phyloP scores from a whole-genome alignment of 1,140 invertebrate species.

The Solenopsis fugax region DNA sequence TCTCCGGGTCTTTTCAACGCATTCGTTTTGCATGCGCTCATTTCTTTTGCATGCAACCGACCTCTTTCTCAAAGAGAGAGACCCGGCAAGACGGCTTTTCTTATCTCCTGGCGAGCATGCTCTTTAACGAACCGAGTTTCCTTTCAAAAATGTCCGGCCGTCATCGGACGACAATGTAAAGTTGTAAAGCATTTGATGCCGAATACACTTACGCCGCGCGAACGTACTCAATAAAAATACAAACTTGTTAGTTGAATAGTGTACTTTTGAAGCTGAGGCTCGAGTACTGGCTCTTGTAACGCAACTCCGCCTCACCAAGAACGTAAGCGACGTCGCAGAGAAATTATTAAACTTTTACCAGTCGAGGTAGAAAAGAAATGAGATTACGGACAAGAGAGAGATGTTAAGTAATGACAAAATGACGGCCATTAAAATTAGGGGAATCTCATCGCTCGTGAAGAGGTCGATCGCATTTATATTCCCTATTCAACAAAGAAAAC shows the following conservation, averaged over 20 bases:
- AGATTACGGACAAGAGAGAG: slow-evolving; percentile 17
- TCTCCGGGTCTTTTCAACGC: slow-evolving; percentile 61
- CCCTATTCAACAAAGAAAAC: slow-evolving; percentile 1
- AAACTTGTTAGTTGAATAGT: slow-evolving; percentile 45
- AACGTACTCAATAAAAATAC: slow-evolving; percentile 47
- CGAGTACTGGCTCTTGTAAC: background rate
- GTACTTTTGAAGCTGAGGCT: slow-evolving; percentile 11
- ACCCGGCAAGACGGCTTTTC: slow-evolving; percentile 43
- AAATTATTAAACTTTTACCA: slow-evolving; percentile 42
- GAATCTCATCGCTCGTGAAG: background rate
- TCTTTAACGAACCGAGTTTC: slow-evolving; percentile 62
- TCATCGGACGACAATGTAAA: slow-evolving; percentile 44
- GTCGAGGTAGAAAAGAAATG: background rate
- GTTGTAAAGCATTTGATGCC: slow-evolving; percentile 34
- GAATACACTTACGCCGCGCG: slow-evolving; percentile 25
- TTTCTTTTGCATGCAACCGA: slow-evolving; percentile 63
- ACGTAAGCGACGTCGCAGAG: background rate
- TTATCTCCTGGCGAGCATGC: slow-evolving; percentile 53
- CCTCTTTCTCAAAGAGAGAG: slow-evolving; percentile 37
- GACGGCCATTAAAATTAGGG: slow-evolving; percentile 32
- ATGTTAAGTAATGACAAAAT: slow-evolving; percentile 29
- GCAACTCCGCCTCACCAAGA: background rate
- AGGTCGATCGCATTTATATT: slow-evolving; percentile 12
- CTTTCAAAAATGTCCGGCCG: slow-evolving; percentile 52
- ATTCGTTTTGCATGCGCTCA: slow-evolving; percentile 61